Evolutionary conservation across 1,140 invertebrate genomes (phyloP), one percentile per base, ranked within the genome.

Genomic region (Drosophila micromelanica): DNA sequence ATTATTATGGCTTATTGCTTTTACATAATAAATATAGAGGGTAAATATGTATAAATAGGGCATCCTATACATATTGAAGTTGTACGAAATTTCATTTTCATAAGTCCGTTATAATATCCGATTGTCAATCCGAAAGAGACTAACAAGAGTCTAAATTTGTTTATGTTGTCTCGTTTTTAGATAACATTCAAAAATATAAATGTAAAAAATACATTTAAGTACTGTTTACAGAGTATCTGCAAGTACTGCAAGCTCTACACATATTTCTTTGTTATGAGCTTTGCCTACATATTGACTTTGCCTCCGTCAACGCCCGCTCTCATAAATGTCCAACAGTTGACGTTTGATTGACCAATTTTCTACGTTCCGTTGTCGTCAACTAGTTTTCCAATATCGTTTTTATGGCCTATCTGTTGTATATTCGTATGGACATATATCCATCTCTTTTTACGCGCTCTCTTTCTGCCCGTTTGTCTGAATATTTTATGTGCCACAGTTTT

Each of bases 291-390:
- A 49, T 48, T 42, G 49, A 12, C 40, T 45, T 38, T 5, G 27
- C 15, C 35, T 13, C 27, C 64, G 37, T 12, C 46, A 27, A 20
- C 13, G 52, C 55, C 13, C 20, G 9, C 51, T 15, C 23, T 60
- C 76, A 71, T 75, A 89, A 87, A 89, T 72, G 79, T 69, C 60
- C 69, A 76, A 87, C 84, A 90, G 89, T 89, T 89, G 85, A 72
- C 80, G 70, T 77, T 90, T 84, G 85, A 89, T 89, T 89, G 84
- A 70, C 85, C 84, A 89, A 89, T 89, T 89, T 89, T 52, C 71
- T 23, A 11, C 17, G 17, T 17, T 27, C 27, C 27, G 5, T 27
- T 6, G 59, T 45, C 67, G 63, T 69, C 68, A 84, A 87, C 68
- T 73, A 76, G 71, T 62, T 81, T 73, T 71, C 67, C 79, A 62